phyloP scores from a whole-genome alignment of 2,113 vertebrate species.

The Brachypteracias leptosomus region DNA sequence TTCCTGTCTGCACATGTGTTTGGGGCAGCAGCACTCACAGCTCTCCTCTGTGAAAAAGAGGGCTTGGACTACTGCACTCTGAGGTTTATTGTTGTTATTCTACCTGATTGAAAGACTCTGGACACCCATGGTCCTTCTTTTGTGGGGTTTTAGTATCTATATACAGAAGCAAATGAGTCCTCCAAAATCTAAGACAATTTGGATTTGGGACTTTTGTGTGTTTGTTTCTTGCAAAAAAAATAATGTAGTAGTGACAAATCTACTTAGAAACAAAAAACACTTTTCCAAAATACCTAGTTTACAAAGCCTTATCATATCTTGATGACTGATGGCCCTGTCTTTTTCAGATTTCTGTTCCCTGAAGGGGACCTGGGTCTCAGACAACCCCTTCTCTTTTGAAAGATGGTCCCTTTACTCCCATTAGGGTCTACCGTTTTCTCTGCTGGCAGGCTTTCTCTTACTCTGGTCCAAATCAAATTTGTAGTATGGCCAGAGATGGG shows the following conservation, averaged over 20 bases:
- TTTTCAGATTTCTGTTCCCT: not conserved
- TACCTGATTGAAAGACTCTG: not conserved
- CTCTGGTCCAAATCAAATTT: conserved; percentile 14
- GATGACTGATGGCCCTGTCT: not conserved
- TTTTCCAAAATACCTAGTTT: not conserved
- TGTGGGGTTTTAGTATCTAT: not conserved
- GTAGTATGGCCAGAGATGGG: not conserved
- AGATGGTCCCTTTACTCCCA: not conserved
- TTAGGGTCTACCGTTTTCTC: not conserved
- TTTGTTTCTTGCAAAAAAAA: not conserved
- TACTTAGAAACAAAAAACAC: not conserved
- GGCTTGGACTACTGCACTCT: not conserved
- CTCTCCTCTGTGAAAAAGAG: not conserved
- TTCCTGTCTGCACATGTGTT: accelerated
- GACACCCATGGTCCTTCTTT: not conserved
- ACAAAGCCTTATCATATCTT: not conserved
- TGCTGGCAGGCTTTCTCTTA: not conserved
- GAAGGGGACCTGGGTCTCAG: not conserved
- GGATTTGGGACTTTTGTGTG: not conserved
- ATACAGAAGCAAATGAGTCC: not conserved
- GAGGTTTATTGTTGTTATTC: not conserved
- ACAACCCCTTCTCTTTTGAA: not conserved
- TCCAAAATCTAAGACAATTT: not conserved
- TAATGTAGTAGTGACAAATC: not conserved
- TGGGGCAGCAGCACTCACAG: not conserved